Base-by-base conservation (phyloP, 2,888 invertebrate species). In the Clitarchus hookeri region DNA sequence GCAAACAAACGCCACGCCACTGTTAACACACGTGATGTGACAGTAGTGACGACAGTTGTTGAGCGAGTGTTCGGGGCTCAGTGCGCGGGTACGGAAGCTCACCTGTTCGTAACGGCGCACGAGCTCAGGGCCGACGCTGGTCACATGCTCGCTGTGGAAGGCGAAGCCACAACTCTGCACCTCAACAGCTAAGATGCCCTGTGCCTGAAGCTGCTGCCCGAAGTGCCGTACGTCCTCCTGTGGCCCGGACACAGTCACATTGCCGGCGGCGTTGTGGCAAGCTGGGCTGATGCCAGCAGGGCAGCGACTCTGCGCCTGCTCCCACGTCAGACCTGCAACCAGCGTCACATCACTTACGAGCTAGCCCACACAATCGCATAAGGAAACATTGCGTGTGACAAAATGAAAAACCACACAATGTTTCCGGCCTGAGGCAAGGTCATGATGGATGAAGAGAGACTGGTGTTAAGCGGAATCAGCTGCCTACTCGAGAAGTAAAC, bases 81-180 rank as follows among this genome's bases (percentile, higher is more conserved):
- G 36, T 36, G 36, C 36, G 4, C 4, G 36, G 36, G 36, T 36
- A n/a, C 36, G 36, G 36, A 4, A 36, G 85, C 87, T 85, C 88
- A 92, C 92, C 89, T 90, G 94, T 89, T 97, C 96, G 84, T 98
- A 93, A 88, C 95, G 95, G 89, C 94, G 93, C 86, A 95, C 94
- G 89, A 98, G 93, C 91, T 94, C 95, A 44, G 97, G 97, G 85
- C 96, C 98, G 80, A 97, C 97, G 54, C 95, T 94, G 6, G 96
- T 95, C 90, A 98, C 97, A 92, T 97, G 97, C 91, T 96, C 95
- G 91, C 97, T 98, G 92, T 99, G 98, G 93, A 98, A 98, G n/a
- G 98, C 98, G 87, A 96, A 95, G 85, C 97, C 97, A 77, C 97
- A 96, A 90, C 97, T 97, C 90, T 97, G 96, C 4, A 98, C 98